phyloP scores from a whole-genome alignment of 2,888 invertebrate species.

The Acronicta leporina region DNA sequence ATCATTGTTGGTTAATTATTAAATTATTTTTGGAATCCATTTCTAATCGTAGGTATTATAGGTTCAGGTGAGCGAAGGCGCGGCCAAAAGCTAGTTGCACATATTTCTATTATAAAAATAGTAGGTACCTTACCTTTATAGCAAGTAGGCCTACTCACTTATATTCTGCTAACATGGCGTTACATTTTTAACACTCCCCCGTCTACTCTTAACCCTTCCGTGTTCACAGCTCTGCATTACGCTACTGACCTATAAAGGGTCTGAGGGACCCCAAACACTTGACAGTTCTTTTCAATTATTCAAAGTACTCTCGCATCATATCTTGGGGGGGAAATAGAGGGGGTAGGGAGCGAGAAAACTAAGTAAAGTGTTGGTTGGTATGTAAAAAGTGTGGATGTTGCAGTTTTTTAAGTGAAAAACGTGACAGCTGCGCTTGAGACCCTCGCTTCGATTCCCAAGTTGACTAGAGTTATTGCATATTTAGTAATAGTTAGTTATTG shows the following conservation, averaged over 20 bases:
- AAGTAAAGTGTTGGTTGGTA: slow-evolving; percentile 26
- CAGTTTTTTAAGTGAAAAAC: neutral
- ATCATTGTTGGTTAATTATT: no score
- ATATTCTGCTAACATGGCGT: slow-evolving; percentile 63
- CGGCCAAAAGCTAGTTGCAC: no score
- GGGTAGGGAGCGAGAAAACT: slow-evolving; percentile 35
- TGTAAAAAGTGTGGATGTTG: slow-evolving; percentile 4
- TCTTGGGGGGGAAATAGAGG: slow-evolving; percentile 47
- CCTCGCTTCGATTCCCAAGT: no score
- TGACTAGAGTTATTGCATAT: no score
- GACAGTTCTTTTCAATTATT: slow-evolving; percentile 84
- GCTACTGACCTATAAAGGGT: slow-evolving; percentile 81
- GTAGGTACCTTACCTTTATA: no score
- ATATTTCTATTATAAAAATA: no score
- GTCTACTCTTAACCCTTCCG: slow-evolving; percentile 67
- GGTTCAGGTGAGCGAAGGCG: no score
- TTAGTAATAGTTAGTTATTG: no score
- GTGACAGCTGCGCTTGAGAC: no score
- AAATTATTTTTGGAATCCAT: no score
- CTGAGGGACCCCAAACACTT: slow-evolving; percentile 66
- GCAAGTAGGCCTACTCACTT: no score
- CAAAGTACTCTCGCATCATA: slow-evolving; percentile 75
- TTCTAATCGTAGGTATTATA: no score
- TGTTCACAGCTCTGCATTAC: slow-evolving; percentile 59
- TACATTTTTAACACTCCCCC: slow-evolving; percentile 73